Evolutionary conservation across 64 coral and sea anemone species (phyloP).

Genomic region (Cladopsammia gracilis): DNA sequence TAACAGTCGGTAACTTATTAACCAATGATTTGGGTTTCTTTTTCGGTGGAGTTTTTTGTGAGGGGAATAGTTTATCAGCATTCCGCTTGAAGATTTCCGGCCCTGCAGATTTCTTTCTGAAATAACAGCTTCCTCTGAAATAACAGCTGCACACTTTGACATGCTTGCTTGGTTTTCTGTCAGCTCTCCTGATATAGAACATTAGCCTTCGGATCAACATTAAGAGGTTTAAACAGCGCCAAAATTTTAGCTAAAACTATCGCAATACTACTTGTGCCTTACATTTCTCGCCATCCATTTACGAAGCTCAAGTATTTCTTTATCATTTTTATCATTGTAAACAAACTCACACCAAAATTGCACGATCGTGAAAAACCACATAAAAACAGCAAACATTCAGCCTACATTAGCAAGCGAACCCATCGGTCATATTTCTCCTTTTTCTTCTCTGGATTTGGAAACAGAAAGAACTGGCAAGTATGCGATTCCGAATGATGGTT

Average conservation of each 20-base stretch:
- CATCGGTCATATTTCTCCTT: constrained; percentile 3
- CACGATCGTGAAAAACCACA: not conserved
- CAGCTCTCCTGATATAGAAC: not conserved
- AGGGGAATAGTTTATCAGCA: constrained; percentile 24
- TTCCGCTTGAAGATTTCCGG: constrained; percentile 22
- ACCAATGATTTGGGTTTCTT: not conserved
- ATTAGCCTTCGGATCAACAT: not conserved
- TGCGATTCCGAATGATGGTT: constrained; percentile 49
- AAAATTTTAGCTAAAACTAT: not conserved
- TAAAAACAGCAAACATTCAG: not conserved
- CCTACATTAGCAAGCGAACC: constrained; percentile 6
- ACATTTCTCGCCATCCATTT: not conserved
- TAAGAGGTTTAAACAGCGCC: not conserved
- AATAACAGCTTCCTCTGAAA: constrained; percentile 31
- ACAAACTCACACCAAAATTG: too few relatives aligned
- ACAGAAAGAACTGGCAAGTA: constrained; percentile 51
- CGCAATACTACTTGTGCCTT: not conserved
- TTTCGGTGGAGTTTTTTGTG: not conserved
- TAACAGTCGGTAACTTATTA: not conserved
- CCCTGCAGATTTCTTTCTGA: not conserved
- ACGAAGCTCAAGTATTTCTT: not conserved
- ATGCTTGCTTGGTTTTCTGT: not conserved
- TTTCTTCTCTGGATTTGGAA: constrained; percentile 31
- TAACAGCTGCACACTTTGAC: constrained; percentile 1
- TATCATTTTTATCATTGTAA: not conserved